Evolutionary conservation across 2,888 invertebrate species (phyloP), one percentile per base, ranked within the genome.

Genomic region (Sinopyrophorus schimmeli): DNA sequence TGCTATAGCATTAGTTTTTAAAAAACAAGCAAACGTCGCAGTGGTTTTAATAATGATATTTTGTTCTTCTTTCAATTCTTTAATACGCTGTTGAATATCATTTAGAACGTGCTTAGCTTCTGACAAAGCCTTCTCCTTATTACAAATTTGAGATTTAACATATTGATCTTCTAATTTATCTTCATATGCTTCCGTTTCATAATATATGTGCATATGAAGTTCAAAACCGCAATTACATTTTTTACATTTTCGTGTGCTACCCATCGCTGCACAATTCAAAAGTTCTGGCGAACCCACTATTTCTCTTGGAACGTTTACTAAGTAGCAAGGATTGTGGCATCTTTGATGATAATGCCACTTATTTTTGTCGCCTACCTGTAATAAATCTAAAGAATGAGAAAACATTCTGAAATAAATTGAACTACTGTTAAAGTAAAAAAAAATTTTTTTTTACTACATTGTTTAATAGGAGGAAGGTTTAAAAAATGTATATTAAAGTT

Each of bases 1-100:
- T 1, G 67, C 59, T 16, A 69, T 68, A 0, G 69, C 68, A 55
- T 69, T 68, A n/a, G 61, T 58, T 38, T 65, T 59, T 23, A 72
- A 52, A 50, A 70, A 72, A 59, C 67, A 61, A 1, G 70, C 67
- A 57, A 71, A 71, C 34, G 61, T 65, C 2, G 71, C 70, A 35
- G 67, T 64, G n/a, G 57, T 54, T 44, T 60, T 54, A 1, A 66
- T 52, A 41, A 72, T 67, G 3, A 44, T 43, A 2, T 58, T 38
- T 10, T 61, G 61, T 42, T 71, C 71, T 15, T 44, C 32, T 14
- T 66, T 61, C 10, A 48, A 59, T 6, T 47, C 51, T 1, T 35
- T 26, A 4, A 39, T 4, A 5, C 41, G 41, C 2, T 16, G 1
- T 10, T 15, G 49, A 4, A 68, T 59, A 35, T 61, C 54, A 5